A percentile compares a stretch with the other conserved stretches of the same genome.
phyloP scores from a whole-genome alignment of 2,797 vertebrate species.

The Avahi laniger region DNA sequence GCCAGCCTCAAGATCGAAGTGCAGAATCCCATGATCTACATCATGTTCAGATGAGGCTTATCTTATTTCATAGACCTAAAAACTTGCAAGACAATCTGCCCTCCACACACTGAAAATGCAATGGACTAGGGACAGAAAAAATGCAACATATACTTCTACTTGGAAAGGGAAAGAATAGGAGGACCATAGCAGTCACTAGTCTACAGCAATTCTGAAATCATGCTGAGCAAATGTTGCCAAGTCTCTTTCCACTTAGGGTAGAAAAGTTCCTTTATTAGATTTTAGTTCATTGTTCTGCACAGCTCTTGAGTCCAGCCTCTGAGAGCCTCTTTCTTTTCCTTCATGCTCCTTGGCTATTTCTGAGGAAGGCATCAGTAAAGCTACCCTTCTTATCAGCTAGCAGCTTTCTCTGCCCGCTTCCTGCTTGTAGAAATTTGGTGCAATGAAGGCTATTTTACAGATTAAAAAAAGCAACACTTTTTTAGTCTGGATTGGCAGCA shows the following conservation, averaged over 20 bases:
- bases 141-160: too few species aligned
- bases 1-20: not conserved
- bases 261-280: not conserved
- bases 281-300: not conserved
- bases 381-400: not conserved
- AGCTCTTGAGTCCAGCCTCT: not conserved
- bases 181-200: not conserved
- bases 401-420: not conserved
- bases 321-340: not conserved
- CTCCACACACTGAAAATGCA: not conserved
- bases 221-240: not conserved
- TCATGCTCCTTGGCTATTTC: not conserved
- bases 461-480: not conserved
- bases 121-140: not conserved
- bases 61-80: not conserved
- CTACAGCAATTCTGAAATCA: not conserved
- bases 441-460: not conserved
- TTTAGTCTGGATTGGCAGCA: not conserved
- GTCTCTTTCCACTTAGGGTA: not conserved
- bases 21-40: not conserved
- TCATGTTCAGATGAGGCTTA: not conserved
- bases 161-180: not conserved
- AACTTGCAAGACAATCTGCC: not conserved
- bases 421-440: not conserved
- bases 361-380: not conserved